Evolutionary conservation across 2,113 vertebrate species (phyloP).

Genomic region (Sciurus niger): DNA sequence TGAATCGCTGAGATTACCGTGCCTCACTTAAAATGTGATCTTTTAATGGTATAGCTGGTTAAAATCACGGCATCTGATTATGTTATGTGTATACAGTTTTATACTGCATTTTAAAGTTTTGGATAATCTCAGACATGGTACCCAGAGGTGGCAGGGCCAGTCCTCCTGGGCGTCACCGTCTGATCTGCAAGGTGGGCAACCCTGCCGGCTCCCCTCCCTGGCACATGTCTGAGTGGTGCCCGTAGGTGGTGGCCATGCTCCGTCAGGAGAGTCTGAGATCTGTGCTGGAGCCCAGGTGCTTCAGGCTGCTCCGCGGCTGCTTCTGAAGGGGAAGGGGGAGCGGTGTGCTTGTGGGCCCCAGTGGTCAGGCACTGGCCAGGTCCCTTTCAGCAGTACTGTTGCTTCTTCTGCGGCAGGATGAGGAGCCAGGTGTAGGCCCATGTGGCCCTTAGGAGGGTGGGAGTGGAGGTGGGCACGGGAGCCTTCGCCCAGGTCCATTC

Average conservation of each 20-base stretch:
- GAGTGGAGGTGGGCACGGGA: neutral
- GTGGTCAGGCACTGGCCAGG: neutral
- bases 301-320: neutral
- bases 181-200: too few species aligned
- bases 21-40: too few species aligned
- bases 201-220: too few species aligned
- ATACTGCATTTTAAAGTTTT: fast-evolving
- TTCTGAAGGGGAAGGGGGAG: too few species aligned
- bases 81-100: fast-evolving
- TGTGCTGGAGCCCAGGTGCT: too few species aligned
- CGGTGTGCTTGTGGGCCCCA: fast-evolving
- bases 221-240: too few species aligned
- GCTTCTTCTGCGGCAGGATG: neutral
- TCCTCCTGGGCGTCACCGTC: too few species aligned
- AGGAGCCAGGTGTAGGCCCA: neutral
- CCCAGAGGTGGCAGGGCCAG: too few species aligned
- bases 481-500: neutral
- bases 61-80: fast-evolving
- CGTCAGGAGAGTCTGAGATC: neutral
- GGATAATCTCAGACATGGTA: neutral
- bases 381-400: neutral
- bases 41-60: neutral
- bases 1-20: neutral
- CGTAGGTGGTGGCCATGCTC: fast-evolving
- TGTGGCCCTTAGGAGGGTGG: neutral